Evolutionary conservation across 2,113 vertebrate species (phyloP), one percentile per base, ranked within the genome.

Genomic region (Gallinago media): DNA sequence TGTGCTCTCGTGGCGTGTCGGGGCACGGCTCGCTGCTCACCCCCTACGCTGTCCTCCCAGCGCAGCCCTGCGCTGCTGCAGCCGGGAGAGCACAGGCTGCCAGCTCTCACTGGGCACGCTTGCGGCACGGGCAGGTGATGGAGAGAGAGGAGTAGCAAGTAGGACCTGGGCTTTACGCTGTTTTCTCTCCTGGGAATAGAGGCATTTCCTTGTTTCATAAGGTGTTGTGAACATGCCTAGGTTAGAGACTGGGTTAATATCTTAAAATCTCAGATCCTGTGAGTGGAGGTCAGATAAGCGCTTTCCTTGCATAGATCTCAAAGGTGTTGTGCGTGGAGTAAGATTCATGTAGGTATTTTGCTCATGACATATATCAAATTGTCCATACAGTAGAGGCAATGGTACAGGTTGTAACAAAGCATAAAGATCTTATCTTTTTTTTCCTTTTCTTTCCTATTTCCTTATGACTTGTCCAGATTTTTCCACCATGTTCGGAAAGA

Each of bases 401-500:
- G 12, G 23, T 67, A 3, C 31, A 20, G 11, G 20, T 50, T 83
- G 22, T 47, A 92, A 15, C 42, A 91, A 44, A 67, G 11, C 32
- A 7, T 86, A 77, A 95, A 92, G 19, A 22, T 12, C 21, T 42
- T 31, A 40, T 7, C 15, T 22, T 50, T 38, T 70, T 4, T 89
- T 81, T 59, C 89, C 62, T 89, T 46, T 67, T 56, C 86, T 56
- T 31, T 79, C 68, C 26, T 29, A 0, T 90, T 74, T 91, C 42
- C 40, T n/a, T 63, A 0, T 36, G 32, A 20, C 36, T 95, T 87
- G 77, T 91, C 96, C 98, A 98, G 99, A 98, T 96, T 98, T 99
- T 98, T 98, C 98, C 99, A 99, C 98, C 98, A 99, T 99, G 99
- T 99, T 99, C 56, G 99, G 99, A 55, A 99, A 99, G 97, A 99